Base-by-base conservation (phyloP, 2,797 vertebrate genomes). In the Centropyge bicolor region DNA sequence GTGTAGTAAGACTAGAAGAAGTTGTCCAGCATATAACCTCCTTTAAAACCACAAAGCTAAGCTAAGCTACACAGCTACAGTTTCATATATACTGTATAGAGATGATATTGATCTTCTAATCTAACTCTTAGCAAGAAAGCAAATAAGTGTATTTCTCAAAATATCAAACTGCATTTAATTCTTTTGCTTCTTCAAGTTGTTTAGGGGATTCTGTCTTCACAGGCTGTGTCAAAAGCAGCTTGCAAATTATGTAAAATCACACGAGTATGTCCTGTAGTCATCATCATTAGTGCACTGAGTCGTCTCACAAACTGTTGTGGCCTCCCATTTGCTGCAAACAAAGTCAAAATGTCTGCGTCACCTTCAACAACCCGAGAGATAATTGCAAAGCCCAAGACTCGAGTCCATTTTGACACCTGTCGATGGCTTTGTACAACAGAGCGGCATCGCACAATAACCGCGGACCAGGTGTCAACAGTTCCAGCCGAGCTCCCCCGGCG, bases 381-480 rank as follows among this genome's bases (percentile, higher is more conserved):
- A 46, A 71, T 27, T 60, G 49, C 40, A 54, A 20, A 63, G 11
- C 27, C 24, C 22, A 2, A 40, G 63, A 38, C 31, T 48, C 16
- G 4, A 51, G 8, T 68, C 41, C 31, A 6, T 61, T 56, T 35
- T 59, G 63, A 77, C 74, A 81, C 56, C 43, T 31, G 46, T 54
- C 1, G 20, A 61, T 41, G 48, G 51, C n/a, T 68, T 68, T 43
- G 52, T 45, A 62, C 62, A 36, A 46, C 31, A 14, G 61, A 65
- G 67, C 4, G 22, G 13, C 6, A 17, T 56, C 35, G 17, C 27
- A 55, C 57, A 61, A 38, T 61, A 56, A 73, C 63, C 38, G 46
- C n/a, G 24, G 75, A 75, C 68, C 51, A 64, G 72, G 79, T 87
- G 82, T 79, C 83, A 82, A 74, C 60, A 45, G 43, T 40, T 74